These are phyloP conservation scores for Cosmia trapezina DNA, from an alignment of 2,888 invertebrate species.

Conservation along the genomic window DNA sequence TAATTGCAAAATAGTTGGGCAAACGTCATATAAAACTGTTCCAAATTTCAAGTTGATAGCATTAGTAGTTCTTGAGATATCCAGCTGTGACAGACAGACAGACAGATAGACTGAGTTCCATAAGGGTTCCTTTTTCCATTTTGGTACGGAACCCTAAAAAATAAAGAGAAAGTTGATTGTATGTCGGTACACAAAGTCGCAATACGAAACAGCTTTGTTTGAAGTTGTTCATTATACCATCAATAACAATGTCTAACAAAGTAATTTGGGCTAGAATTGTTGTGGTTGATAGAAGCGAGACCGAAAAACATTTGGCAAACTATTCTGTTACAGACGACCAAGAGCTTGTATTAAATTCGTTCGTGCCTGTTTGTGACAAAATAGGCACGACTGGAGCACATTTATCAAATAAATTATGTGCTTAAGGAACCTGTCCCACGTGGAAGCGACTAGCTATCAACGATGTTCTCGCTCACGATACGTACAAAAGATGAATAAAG, in stretches of 20 bases:
- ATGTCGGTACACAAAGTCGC: neutral
- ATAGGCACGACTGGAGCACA: neutral
- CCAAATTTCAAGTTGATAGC: no score
- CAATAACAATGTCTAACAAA: neutral
- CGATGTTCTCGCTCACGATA: neutral
- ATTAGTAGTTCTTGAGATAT: no score
- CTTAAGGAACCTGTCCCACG: neutral
- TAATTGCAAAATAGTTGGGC: no score
- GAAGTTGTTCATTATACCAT: neutral
- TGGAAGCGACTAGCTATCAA: neutral
- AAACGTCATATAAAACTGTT: no score
- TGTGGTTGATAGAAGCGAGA: neutral
- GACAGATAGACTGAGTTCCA: no score
- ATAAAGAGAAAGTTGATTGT: neutral
- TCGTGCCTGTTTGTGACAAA: neutral
- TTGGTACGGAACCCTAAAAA: no score
- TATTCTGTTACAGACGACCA: constrained; percentile 12
- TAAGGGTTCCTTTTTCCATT: no score
- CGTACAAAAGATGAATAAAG: neutral
- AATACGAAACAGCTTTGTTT: constrained; percentile 5
- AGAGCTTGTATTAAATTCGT: constrained; percentile 20
- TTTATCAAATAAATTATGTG: constrained; percentile 5
- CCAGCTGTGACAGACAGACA: no score
- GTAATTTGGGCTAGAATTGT: neutral
- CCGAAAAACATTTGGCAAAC: constrained; percentile 10